Conservation (phyloP, 2,113 vertebrate species). For the Coptodon rendalli region DNA sequence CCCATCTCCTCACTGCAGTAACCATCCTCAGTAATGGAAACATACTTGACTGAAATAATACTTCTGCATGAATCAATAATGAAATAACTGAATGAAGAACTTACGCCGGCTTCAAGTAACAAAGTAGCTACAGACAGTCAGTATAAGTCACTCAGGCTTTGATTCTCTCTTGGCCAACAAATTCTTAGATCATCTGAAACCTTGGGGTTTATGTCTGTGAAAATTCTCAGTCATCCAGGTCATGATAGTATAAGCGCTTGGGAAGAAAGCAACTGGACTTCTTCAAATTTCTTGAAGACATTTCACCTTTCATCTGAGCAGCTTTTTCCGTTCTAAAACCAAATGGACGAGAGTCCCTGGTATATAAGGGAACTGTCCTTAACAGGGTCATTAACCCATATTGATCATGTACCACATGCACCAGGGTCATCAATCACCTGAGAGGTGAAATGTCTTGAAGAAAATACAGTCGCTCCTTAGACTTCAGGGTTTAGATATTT, state of each 20-base stretch:
- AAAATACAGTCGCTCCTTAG: neutral
- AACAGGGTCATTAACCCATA: neutral
- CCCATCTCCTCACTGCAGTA: neutral
- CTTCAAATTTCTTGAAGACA: neutral
- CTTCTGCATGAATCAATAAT: neutral
- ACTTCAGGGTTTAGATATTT: neutral
- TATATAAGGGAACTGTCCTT: neutral
- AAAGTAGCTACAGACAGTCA: neutral
- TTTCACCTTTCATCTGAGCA: neutral
- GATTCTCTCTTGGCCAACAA: neutral
- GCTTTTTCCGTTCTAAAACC: neutral
- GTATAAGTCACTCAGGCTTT: neutral
- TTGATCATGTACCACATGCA: neutral
- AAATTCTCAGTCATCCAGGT: neutral
- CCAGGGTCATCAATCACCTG: neutral
- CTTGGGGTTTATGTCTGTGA: neutral
- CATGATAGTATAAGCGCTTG: rapidly evolving
- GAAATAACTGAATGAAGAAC: neutral
- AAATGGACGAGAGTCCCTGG: neutral
- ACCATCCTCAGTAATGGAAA: neutral
- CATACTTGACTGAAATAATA: neutral
- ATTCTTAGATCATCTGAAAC: neutral
- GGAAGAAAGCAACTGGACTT: neutral
- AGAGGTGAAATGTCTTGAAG: neutral
- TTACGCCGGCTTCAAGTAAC: neutral